A percentile compares a stretch with the other conserved stretches of the same genome.
phyloP scores from a whole-genome alignment of 2,113 vertebrate genomes.

The Ptilonorhynchus violaceus region DNA sequence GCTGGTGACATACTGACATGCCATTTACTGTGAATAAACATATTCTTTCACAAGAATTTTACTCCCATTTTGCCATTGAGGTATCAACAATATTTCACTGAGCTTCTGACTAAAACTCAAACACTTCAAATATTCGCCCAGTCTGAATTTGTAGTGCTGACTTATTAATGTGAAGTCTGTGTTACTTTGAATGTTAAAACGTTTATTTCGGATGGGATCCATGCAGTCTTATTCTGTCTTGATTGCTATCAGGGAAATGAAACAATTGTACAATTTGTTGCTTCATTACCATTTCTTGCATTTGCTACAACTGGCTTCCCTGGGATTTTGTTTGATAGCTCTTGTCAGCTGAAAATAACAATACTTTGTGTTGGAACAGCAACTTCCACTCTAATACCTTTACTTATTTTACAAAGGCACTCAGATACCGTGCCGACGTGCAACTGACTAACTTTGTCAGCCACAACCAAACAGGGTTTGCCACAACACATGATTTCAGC shows the following conservation, averaged over 20 bases:
- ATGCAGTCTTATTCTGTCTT: background rate
- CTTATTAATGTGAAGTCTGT: background rate
- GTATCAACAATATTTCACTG: background rate
- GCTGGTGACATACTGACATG: background rate
- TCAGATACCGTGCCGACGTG: background rate
- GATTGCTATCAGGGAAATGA: background rate
- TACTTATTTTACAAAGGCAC: background rate
- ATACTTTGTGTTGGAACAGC: background rate
- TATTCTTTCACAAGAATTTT: background rate
- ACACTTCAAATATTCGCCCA: background rate
- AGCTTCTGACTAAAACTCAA: background rate
- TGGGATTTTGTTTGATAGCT: background rate
- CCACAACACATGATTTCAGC: background rate
- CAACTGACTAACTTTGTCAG: background rate
- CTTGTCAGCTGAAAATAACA: conserved; percentile 18
- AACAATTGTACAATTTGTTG: background rate
- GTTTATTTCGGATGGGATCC: background rate
- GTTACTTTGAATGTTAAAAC: background rate
- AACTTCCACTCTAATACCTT: background rate
- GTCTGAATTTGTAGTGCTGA: background rate
- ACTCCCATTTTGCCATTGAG: background rate
- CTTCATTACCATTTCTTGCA: background rate
- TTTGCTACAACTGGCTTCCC: background rate
- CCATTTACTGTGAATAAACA: background rate
- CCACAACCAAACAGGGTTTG: background rate